Evolutionary conservation across 2,113 vertebrate species (phyloP).

Genomic region (Scortum barcoo): DNA sequence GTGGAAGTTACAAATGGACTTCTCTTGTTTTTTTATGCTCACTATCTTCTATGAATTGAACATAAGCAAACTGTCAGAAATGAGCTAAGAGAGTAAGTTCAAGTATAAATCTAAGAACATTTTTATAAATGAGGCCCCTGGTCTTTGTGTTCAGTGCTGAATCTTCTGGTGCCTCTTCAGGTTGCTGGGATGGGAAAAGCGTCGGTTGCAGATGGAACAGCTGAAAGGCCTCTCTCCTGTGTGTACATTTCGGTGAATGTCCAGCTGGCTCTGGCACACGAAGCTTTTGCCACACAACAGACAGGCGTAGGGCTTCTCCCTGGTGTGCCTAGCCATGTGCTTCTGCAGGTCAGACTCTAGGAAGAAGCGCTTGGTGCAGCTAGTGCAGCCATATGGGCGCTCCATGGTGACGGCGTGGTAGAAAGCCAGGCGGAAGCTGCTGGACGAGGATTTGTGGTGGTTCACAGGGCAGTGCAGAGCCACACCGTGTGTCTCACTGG

Average conservation of each 20-base stretch:
- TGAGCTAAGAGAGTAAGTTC: too few species aligned
- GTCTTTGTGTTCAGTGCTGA: constrained; percentile 45
- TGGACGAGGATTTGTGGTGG: background rate
- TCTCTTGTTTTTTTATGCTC: too few species aligned
- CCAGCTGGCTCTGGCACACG: constrained; percentile 76
- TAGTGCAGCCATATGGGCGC: constrained; percentile 62
- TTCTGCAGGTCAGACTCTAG: constrained; percentile 64
- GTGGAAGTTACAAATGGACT: too few species aligned
- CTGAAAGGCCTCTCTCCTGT: constrained; percentile 74
- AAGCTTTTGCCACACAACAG: constrained; percentile 73
- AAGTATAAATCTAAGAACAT: too few species aligned
- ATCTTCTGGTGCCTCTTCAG: constrained; percentile 77
- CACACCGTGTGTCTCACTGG: background rate
- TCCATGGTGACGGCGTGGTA: constrained; percentile 33
- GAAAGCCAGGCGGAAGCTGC: constrained; percentile 1
- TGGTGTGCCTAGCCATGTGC: constrained; percentile 68
- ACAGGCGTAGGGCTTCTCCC: constrained; percentile 65
- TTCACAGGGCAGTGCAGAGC: background rate
- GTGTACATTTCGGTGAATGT: constrained; percentile 77
- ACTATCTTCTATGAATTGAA: too few species aligned
- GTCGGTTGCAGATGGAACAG: constrained; percentile 63
- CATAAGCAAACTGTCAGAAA: too few species aligned
- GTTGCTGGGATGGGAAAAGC: constrained; percentile 79
- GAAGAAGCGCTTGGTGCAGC: constrained; percentile 71
- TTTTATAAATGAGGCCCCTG: too few species aligned